A percentile compares a stretch with the other conserved stretches of the same genome.
Conservation (phyloP, 2,113 vertebrate genomes). For the Megalops atlanticus region DNA sequence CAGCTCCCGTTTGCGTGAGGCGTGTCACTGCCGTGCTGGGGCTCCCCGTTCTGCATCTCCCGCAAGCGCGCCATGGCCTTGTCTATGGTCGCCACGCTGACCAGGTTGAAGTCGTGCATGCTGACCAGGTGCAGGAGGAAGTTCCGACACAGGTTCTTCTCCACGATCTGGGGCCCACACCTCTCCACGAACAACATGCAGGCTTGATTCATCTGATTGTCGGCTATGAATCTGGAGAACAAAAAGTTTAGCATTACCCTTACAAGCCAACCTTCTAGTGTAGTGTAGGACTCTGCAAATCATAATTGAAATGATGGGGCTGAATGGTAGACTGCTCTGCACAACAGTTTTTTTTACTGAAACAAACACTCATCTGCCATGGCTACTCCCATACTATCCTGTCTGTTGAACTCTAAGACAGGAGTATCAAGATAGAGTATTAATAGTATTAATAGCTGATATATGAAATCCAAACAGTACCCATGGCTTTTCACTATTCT, state of each 20-base stretch:
- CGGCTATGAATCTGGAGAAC: slow-evolving; percentile 88
- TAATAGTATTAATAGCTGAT: too few species aligned
- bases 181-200: slow-evolving; percentile 91
- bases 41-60: slow-evolving; percentile 68
- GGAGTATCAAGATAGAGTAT: not conserved
- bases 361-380: not conserved
- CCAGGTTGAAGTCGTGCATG: slow-evolving; percentile 98
- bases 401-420: not conserved
- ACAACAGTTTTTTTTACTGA: too few species aligned
- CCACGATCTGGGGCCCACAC: slow-evolving; percentile 80
- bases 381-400: not conserved
- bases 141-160: slow-evolving; percentile 88
- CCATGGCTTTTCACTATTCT: too few species aligned
- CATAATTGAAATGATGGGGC: not conserved
- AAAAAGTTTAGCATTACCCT: not conserved
- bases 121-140: slow-evolving; percentile 96
- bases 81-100: slow-evolving; percentile 90
- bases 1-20: not conserved
- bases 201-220: slow-evolving; percentile 98
- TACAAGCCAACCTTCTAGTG: too few species aligned
- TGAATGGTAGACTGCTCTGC: too few species aligned
- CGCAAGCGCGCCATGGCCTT: slow-evolving; percentile 84
- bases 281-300: too few species aligned
- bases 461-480: not conserved
- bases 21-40: slow-evolving; percentile 49